Conservation (phyloP, 2,113 vertebrate genomes). For the Gnathonemus longibarbis region DNA sequence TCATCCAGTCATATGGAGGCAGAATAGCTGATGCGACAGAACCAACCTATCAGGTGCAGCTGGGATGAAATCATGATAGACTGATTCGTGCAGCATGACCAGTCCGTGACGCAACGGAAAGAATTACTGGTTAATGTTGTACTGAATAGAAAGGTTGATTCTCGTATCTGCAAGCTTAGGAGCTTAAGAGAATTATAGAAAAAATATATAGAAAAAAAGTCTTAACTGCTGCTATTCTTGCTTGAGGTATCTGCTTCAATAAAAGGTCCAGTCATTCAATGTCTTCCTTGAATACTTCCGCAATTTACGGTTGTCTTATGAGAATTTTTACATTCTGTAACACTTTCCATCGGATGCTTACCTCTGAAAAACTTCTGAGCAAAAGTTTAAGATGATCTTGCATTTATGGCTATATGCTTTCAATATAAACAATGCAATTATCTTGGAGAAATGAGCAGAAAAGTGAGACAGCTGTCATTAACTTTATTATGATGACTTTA, state of each 20-base stretch:
- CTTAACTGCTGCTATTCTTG: not conserved
- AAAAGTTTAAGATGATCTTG: not conserved
- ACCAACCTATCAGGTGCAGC: not conserved
- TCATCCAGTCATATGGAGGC: not conserved
- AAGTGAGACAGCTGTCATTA: slow-evolving; percentile 50
- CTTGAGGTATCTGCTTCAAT: not conserved
- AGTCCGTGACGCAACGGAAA: slow-evolving; percentile 17
- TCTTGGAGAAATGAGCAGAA: not conserved
- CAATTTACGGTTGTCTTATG: not conserved
- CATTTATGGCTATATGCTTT: not conserved
- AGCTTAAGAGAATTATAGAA: not conserved
- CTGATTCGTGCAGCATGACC: slow-evolving; percentile 5
- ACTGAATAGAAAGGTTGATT: not conserved
- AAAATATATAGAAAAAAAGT: too few relatives aligned
- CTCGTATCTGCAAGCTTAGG: not conserved
- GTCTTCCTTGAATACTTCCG: not conserved
- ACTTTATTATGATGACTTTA: slow-evolving; percentile 73
- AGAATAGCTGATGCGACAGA: not conserved
- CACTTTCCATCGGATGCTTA: not conserved
- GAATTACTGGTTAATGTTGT: not conserved
- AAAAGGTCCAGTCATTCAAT: not conserved
- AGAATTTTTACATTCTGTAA: not conserved
- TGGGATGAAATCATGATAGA: not conserved
- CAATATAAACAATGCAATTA: not conserved
- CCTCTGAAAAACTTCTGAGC: not conserved